A percentile compares a stretch with the other conserved stretches of the same genome.
phyloP scores from a whole-genome alignment of 2,113 vertebrate species.

The Lophius piscatorius region DNA sequence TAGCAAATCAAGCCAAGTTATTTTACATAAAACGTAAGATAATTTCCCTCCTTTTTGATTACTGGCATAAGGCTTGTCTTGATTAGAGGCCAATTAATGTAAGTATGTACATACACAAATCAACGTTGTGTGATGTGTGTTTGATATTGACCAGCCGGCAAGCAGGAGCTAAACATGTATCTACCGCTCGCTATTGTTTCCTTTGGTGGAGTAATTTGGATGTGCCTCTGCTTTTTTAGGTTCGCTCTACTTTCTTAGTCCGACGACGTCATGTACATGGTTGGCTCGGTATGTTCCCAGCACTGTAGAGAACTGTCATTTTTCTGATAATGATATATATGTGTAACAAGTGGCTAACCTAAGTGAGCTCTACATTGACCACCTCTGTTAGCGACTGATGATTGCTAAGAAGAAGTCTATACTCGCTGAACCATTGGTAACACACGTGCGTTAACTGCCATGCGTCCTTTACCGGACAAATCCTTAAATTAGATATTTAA shows the following conservation, averaged over 20 bases:
- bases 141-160: not conserved
- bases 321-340: not conserved
- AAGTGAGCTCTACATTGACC: slow-evolving; percentile 11
- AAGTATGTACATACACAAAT: slow-evolving; percentile 30
- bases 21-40: slow-evolving; percentile 50
- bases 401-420: slow-evolving; percentile 30
- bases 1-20: slow-evolving; percentile 52
- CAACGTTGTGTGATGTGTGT: not conserved
- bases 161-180: slow-evolving; percentile 14
- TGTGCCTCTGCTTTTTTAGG: slow-evolving; percentile 62
- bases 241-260: slow-evolving; percentile 53
- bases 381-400: slow-evolving; percentile 34
- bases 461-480: slow-evolving; percentile 62
- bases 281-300: not conserved
- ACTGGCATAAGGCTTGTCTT: slow-evolving; percentile 26
- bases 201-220: slow-evolving; percentile 68
- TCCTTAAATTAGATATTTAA: not conserved
- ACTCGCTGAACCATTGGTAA: slow-evolving; percentile 29
- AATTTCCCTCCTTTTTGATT: slow-evolving; percentile 16
- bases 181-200: slow-evolving; percentile 64
- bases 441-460: slow-evolving; percentile 62
- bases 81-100: slow-evolving; percentile 65
- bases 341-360: not conserved
- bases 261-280: not conserved
- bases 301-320: no score